phyloP scores from a whole-genome alignment of 2,797 vertebrate genomes.

The Vespertilio murinus region DNA sequence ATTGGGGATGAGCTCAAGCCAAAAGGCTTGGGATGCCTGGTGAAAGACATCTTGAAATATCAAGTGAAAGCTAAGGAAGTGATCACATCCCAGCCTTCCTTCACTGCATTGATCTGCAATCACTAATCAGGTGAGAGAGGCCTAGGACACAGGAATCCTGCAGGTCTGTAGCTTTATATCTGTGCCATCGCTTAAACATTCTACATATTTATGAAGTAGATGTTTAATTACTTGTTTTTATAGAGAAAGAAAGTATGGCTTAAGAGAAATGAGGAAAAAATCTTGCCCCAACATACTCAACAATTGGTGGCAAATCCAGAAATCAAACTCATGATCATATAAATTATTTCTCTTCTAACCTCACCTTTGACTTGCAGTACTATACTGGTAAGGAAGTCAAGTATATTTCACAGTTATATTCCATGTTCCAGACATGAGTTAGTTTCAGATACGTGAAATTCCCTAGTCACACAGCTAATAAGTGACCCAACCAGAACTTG shows the following conservation, averaged over 20 bases:
- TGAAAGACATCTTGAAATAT: not conserved
- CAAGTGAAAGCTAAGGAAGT: not conserved
- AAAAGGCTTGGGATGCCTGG: not conserved
- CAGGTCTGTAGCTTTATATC: not conserved
- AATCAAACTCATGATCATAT: not conserved
- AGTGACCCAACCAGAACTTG: not conserved
- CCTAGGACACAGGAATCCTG: not conserved
- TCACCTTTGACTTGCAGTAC: not conserved
- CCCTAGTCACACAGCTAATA: not conserved
- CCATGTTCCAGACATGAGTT: not conserved
- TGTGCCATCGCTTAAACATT: not conserved
- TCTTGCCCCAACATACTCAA: not conserved
- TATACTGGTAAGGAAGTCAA: not conserved
- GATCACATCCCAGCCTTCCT: not conserved
- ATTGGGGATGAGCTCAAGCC: not conserved
- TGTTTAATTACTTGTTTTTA: not conserved
- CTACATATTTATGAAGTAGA: not conserved
- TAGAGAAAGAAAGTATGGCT: not conserved
- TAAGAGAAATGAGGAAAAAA: constrained; percentile 5
- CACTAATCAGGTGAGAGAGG: not conserved
- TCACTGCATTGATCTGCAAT: not conserved
- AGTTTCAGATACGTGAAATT: not conserved
- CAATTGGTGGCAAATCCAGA: not conserved
- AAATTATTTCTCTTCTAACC: not conserved
- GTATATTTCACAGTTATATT: not conserved